These are phyloP conservation scores for Abramis brama DNA, from an alignment of 2,113 vertebrate species.

Conservation along the genomic window DNA sequence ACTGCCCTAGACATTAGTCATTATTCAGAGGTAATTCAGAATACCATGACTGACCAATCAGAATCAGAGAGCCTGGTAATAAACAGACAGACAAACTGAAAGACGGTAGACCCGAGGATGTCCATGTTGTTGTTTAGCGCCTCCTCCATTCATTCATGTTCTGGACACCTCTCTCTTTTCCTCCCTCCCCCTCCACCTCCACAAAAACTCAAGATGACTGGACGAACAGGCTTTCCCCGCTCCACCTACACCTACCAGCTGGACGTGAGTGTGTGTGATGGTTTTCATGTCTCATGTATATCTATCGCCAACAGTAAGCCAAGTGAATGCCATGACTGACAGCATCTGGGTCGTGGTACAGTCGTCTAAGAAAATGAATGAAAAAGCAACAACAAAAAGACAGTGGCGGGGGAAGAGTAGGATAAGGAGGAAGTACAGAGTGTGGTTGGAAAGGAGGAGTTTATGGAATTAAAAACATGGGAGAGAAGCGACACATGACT, in stretches of 20 bases:
- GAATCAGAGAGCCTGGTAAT: neutral
- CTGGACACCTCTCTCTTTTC: slow-evolving; percentile 54
- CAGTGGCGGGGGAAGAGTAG: neutral
- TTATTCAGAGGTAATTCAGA: neutral
- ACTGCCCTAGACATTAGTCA: neutral
- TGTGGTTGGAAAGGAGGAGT: slow-evolving; percentile 21
- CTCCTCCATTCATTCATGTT: slow-evolving; percentile 57
- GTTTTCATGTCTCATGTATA: slow-evolving; percentile 40
- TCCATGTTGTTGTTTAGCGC: slow-evolving; percentile 58
- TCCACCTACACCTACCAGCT: slow-evolving; percentile 63
- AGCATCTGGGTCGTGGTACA: slow-evolving; percentile 37
- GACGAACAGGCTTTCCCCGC: slow-evolving; percentile 69
- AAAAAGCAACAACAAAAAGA: slow-evolving; percentile 15
- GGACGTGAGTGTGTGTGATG: slow-evolving; percentile 42
- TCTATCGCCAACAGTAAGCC: slow-evolving; percentile 34
- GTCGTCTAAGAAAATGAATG: slow-evolving; percentile 4
- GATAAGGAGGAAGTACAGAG: neutral
- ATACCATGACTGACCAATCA: neutral
- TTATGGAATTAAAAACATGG: slow-evolving; percentile 9
- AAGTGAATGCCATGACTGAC: slow-evolving; percentile 48
- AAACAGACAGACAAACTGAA: slow-evolving; percentile 43
- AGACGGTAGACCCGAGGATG: slow-evolving; percentile 51
- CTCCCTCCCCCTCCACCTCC: slow-evolving; percentile 48
- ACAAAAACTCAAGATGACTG: slow-evolving; percentile 60
- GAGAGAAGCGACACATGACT: neutral